phyloP scores from a whole-genome alignment of 1,140 invertebrate species.

The Ephestia elutella region DNA sequence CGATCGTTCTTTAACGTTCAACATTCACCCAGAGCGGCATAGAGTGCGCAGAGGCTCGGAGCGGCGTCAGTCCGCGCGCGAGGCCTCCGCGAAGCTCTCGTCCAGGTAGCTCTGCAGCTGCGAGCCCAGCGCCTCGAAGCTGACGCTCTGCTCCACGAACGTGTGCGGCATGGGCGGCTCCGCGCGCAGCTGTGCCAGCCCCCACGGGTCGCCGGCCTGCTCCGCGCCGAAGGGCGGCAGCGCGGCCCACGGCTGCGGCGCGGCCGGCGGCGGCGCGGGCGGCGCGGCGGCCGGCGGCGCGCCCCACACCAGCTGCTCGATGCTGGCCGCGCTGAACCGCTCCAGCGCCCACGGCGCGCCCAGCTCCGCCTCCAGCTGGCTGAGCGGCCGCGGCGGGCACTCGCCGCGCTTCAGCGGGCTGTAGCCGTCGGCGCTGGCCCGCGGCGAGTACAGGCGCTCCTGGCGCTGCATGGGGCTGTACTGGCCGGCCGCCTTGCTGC shows the following conservation, averaged over 20 bases:
- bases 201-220: constrained; percentile 55
- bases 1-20: constrained; percentile 61
- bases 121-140: constrained; percentile 50
- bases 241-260: constrained; percentile 39
- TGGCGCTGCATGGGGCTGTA: constrained; percentile 62
- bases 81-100: constrained; percentile 50
- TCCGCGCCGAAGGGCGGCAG: constrained; percentile 45
- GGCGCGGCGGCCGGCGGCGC: constrained; percentile 24
- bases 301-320: constrained; percentile 59
- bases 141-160: constrained; percentile 56
- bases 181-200: constrained; percentile 50
- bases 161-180: constrained; percentile 50
- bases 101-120: constrained; percentile 52
- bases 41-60: not conserved
- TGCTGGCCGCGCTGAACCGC: constrained; percentile 34
- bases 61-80: constrained; percentile 59
- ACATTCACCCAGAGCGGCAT: constrained; percentile 27
- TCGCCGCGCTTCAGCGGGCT: constrained; percentile 62
- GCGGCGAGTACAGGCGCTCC: constrained; percentile 58
- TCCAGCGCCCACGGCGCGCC: constrained; percentile 44
- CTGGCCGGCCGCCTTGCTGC: constrained; percentile 54
- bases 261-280: constrained; percentile 28
- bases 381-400: constrained; percentile 33
- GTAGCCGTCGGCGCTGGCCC: constrained; percentile 58
- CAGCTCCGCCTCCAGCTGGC: constrained; percentile 29